These are phyloP conservation scores for Myrmophylax atrothorax DNA, from an alignment of 2,113 vertebrate species.

Conservation along the genomic window DNA sequence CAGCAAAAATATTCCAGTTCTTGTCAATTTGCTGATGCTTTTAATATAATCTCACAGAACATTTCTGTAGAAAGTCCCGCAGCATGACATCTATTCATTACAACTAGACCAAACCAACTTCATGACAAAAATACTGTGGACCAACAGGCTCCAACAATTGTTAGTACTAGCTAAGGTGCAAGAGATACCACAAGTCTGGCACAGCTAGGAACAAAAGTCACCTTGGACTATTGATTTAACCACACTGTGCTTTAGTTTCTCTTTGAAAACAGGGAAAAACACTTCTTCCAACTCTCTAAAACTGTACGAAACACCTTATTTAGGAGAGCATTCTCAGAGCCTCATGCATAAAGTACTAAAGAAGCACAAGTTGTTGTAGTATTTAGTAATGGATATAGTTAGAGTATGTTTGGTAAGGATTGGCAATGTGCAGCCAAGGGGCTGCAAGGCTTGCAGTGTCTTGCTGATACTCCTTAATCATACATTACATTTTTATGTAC, in stretches of 20 bases:
- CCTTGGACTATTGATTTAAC: neutral
- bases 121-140: neutral
- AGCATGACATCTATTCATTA: neutral
- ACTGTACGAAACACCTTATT: rapidly evolving
- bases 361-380: neutral
- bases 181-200: rapidly evolving
- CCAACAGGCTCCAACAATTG: neutral
- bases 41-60: neutral
- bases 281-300: neutral
- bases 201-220: neutral
- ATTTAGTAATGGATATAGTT: neutral
- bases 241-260: neutral
- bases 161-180: too few relatives aligned
- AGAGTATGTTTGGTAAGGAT: neutral
- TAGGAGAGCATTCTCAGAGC: neutral
- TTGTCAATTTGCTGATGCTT: neutral
- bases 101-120: neutral
- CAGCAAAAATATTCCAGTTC: neutral
- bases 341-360: neutral
- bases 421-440: neutral
- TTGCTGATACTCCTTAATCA: neutral
- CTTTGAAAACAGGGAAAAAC: neutral
- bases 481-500: neutral
- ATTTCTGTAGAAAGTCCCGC: neutral
- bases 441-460: neutral